Evolutionary conservation across 2,797 vertebrate genomes (phyloP).

Genomic region (Sandelia bainsii): DNA sequence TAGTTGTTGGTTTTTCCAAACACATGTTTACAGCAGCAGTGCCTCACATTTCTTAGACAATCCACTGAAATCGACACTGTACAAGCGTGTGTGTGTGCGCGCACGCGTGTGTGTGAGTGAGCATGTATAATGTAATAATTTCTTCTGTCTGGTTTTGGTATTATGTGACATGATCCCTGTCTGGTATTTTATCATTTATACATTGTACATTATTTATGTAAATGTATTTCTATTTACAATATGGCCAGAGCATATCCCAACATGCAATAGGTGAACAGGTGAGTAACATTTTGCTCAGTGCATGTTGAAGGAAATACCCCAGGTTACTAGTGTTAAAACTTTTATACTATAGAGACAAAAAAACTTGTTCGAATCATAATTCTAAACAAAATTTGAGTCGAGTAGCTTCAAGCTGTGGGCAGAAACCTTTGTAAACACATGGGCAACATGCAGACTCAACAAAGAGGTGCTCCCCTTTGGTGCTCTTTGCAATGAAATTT

Average conservation of each 20-base stretch:
- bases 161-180: slow-evolving; percentile 9
- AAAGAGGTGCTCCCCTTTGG: neutral
- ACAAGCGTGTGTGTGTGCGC: slow-evolving; percentile 2
- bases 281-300: neutral
- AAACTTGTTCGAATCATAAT: neutral
- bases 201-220: slow-evolving; percentile 1
- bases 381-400: neutral
- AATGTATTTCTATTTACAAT: neutral
- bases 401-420: slow-evolving; percentile 4
- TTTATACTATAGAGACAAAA: slow-evolving; percentile 20
- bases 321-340: neutral
- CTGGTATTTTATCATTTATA: slow-evolving; percentile 8
- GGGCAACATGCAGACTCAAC: neutral
- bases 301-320: neutral
- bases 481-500: neutral
- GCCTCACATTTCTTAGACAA: slow-evolving; percentile 39
- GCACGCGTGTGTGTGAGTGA: slow-evolving; percentile 7
- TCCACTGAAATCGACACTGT: slow-evolving; percentile 45
- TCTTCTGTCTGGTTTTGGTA: slow-evolving; percentile 7
- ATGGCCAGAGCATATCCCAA: neutral
- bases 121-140: slow-evolving; percentile 5
- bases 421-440: neutral
- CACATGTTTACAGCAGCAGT: slow-evolving; percentile 56
- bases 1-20: slow-evolving; percentile 47
- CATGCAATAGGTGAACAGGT: neutral